A percentile compares a stretch with the other conserved stretches of the same genome.
phyloP scores from a whole-genome alignment of 53 echinoderm and acorn worm species.

The Holothuria leucospilota region DNA sequence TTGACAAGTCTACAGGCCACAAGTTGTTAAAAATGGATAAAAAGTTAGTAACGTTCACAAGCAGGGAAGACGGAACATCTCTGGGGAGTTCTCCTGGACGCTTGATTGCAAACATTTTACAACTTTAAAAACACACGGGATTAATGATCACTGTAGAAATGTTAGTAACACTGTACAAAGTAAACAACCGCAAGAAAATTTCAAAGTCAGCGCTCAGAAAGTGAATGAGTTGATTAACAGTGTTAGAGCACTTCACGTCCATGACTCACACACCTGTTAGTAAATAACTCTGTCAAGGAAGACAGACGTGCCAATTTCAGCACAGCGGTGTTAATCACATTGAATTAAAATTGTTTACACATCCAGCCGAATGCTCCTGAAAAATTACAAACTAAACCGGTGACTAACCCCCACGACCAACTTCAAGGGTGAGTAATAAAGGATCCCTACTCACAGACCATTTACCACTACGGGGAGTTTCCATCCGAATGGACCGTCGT shows the following conservation, averaged over 20 bases:
- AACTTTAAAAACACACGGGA: no score
- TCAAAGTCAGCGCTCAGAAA: background rate
- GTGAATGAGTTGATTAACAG: constrained; percentile 29
- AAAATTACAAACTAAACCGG: constrained; percentile 28
- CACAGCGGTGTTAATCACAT: constrained; percentile 33
- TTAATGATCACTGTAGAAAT: no score
- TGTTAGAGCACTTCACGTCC: constrained; percentile 35
- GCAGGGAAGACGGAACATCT: no score
- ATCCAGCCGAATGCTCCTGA: background rate
- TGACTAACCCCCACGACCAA: constrained; percentile 40
- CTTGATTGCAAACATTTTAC: no score
- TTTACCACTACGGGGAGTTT: constrained; percentile 1
- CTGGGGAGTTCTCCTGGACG: no score
- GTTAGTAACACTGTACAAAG: background rate
- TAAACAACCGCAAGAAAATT: background rate
- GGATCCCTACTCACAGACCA: background rate
- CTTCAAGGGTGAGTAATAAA: constrained; percentile 32
- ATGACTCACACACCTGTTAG: constrained; percentile 41
- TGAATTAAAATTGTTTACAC: constrained; percentile 50
- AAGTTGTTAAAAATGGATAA: no score
- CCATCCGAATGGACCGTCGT: background rate
- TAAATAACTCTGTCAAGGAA: constrained; percentile 22
- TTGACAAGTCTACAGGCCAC: no score
- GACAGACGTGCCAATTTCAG: constrained; percentile 13
- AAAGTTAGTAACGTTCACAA: no score